Evolutionary conservation across 2,888 invertebrate genomes (phyloP).

Genomic region (Melinaea marsaeus): DNA sequence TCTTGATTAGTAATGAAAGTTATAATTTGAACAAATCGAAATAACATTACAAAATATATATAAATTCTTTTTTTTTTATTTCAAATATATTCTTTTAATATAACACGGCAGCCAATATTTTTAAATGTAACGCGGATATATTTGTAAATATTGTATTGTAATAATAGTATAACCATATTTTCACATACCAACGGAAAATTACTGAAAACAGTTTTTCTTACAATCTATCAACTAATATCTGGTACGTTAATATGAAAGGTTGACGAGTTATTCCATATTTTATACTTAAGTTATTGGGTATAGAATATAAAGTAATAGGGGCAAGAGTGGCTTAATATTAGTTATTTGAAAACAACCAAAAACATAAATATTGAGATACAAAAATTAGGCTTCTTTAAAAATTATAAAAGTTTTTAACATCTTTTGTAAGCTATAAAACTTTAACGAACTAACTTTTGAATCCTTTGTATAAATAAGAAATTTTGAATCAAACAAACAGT

Average conservation of each 20-base stretch:
- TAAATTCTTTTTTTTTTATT: too few species aligned
- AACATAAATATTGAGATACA: too few species aligned
- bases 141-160: neutral
- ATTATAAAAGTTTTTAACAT: too few species aligned
- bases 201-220: constrained; percentile 15
- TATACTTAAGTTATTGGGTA: neutral
- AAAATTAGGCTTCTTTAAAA: too few species aligned
- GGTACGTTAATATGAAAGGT: constrained; percentile 13
- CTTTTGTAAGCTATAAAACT: too few species aligned
- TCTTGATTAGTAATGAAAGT: too few species aligned
- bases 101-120: neutral
- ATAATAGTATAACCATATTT: constrained; percentile 2
- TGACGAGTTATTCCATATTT: neutral
- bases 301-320: neutral
- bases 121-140: neutral
- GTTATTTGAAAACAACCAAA: too few species aligned
- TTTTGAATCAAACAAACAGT: too few species aligned
- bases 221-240: constrained; percentile 7
- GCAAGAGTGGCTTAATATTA: neutral
- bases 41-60: too few species aligned
- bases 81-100: neutral
- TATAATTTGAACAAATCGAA: too few species aligned
- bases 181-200: neutral
- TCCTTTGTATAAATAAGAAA: too few species aligned
- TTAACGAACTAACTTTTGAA: too few species aligned